phyloP scores from a whole-genome alignment of 53 echinoderm and acorn worm species.

The Henricia sp. region DNA sequence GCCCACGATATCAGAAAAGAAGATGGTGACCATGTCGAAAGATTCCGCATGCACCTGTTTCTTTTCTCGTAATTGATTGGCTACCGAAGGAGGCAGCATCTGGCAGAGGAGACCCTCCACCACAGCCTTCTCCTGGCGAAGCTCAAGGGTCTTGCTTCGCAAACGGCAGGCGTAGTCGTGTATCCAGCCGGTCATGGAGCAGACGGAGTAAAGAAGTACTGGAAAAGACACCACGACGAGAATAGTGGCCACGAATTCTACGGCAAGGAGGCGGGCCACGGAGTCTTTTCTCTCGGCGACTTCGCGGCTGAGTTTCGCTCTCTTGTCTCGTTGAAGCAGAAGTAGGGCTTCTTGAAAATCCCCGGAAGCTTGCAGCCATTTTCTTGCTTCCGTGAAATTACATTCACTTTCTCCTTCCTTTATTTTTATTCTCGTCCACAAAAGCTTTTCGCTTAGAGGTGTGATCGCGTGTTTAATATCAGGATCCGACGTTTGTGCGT shows the following conservation, averaged over 20 bases:
- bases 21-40: conserved; percentile 81
- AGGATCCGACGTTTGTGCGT: background rate
- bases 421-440: background rate
- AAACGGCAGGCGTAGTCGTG: conserved; percentile 62
- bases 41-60: conserved; percentile 75
- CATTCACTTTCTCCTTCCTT: background rate
- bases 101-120: conserved; percentile 78
- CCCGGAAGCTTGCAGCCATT: background rate
- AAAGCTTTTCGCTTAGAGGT: background rate
- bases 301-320: background rate
- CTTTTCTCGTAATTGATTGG: conserved; percentile 72
- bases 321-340: conserved; percentile 2
- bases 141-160: conserved; percentile 66
- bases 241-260: conserved; percentile 71
- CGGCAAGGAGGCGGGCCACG: conserved; percentile 32
- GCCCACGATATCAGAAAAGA: conserved; percentile 91
- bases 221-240: conserved; percentile 64
- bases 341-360: background rate
- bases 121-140: conserved; percentile 70
- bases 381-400: background rate
- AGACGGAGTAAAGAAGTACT: conserved; percentile 52
- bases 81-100: conserved; percentile 78
- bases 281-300: conserved; percentile 5
- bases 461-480: background rate
- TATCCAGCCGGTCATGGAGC: conserved; percentile 66